Base-by-base conservation (phyloP, 2,888 invertebrate species). In the Neocrepidodera transversa region DNA sequence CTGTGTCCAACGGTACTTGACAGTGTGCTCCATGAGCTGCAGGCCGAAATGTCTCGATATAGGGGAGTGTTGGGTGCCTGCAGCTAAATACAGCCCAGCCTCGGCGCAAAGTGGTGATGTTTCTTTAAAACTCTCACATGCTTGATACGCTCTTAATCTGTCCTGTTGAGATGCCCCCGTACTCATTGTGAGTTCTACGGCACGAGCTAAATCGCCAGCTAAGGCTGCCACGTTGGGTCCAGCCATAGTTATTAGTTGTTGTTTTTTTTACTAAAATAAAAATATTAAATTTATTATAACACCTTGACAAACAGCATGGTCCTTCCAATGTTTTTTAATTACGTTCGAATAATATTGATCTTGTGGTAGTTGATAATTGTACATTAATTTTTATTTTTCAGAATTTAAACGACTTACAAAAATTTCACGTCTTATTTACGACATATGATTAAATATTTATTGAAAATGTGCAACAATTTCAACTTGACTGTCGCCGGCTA, bases 1-100 rank as follows among this genome's bases (percentile, higher is more conserved):
- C 70, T 90, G 89, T 60, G 92, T 92, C 97, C 96, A 97, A 60
- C 92, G 86, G 74, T 93, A 95, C 81, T 94, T 96, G 20, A 96
- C 91, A 51, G 92, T 92, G 74, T 96, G 91, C 77, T 97, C 96
- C 86, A 97, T 90, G 0, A 97, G 81, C 72, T 96, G 95, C 0
- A 97, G 82, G 0, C 96, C 97, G 81, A 95, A 95, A 76, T 95
- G 95, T 55, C 93, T 87, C 0, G 93, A 90, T 56, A 92, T 86
- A 30, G 90, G 86, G 6, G 90, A 89, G 73, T 89, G 87, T 63
- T 90, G 87, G 18, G 83, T 84, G 38, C 87, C 87, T 67, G 89
- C 89, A 38, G 93, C 91, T 66, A 96, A 78, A 66, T 87, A 86
- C 1, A 95, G 80, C 0, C 95, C 95, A 67, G 91, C 93, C 76